phyloP scores from a whole-genome alignment of 1,140 invertebrate species.

The Macrosteles quadrilineatus region DNA sequence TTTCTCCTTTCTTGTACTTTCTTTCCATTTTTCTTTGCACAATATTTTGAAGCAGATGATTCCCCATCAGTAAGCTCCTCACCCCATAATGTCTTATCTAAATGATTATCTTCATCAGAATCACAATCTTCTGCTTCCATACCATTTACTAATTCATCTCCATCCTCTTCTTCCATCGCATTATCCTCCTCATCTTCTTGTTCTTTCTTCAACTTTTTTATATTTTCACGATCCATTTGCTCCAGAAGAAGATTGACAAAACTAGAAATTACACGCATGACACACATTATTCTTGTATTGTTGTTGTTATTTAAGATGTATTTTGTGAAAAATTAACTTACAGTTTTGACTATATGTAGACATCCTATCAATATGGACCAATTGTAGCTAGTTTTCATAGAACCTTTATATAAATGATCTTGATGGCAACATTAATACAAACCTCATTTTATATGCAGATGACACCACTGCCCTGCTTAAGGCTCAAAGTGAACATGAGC shows the following conservation, averaged over 20 bases:
- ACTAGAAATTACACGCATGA: no score
- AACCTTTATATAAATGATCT: no score
- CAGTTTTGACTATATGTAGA: no score
- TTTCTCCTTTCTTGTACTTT: no score
- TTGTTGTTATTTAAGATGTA: no score
- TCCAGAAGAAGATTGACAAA: constrained; percentile 68
- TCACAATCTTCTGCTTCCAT: constrained; percentile 38
- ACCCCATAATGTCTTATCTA: constrained; percentile 15
- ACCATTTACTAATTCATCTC: constrained; percentile 45
- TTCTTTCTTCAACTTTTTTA: constrained; percentile 61
- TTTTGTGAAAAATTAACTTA: no score
- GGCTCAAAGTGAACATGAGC: no score
- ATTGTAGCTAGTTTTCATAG: no score
- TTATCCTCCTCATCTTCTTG: constrained; percentile 63
- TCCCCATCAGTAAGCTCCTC: constrained; percentile 2
- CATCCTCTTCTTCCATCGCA: constrained; percentile 51
- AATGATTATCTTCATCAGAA: constrained; percentile 33
- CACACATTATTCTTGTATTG: not conserved
- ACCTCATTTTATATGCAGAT: no score
- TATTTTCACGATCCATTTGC: constrained; percentile 64
- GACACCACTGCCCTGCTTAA: no score
- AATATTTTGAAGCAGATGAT: not conserved
- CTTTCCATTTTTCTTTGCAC: not conserved
- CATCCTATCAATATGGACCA: no score
- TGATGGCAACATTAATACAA: no score